Base-by-base conservation (phyloP, 2,113 vertebrate species). In the Psammodynastes pulverulentus region DNA sequence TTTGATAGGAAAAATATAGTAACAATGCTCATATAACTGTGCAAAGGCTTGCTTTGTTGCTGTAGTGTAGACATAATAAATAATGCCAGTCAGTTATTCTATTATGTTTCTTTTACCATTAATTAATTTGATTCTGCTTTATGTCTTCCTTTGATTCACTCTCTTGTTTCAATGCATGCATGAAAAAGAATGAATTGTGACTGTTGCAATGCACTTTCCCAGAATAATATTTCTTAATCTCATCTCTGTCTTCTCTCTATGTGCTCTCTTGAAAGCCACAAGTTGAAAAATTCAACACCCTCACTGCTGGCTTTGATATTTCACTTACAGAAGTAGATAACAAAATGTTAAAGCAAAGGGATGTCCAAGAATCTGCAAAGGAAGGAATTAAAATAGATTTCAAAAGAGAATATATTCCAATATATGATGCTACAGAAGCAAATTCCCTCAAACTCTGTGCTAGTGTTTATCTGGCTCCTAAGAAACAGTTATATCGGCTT, bases 211-310 rank as follows among this genome's bases (percentile, higher is more conserved):
- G 4, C 3, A 72, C 90, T 92, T 91, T 87, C 72, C 91, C 89
- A 84, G 51, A 58, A 48, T 93, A 51, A 2, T 9, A 94, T 12
- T 5, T 72, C 7, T 19, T 24, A 34, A 39, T 53, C 2, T 29
- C 52, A 21, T 54, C 21, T 52, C 45, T 48, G 8, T 13, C n/a
- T 49, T 87, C 15, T 53, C 9, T 34, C 17, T 87, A 21, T 34
- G 29, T 52, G 17, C 39, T 92, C 84, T 58, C 86, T 84, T 10
- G 4, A 88, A 91, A 48, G 88, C 15, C 79, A 86, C 0, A 29
- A 91, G 85, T 92, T 51, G 84, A 92, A 39, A 91, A 93, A 88
- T 1, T 13, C 91, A 51, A 58, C 29, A 48, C 58, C 15, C 21
- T 10, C 43, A 39, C 5, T 0, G 9, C n/a, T 91, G 21, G 15